phyloP scores from a whole-genome alignment of 2,113 vertebrate genomes.

The Gulo gulo region DNA sequence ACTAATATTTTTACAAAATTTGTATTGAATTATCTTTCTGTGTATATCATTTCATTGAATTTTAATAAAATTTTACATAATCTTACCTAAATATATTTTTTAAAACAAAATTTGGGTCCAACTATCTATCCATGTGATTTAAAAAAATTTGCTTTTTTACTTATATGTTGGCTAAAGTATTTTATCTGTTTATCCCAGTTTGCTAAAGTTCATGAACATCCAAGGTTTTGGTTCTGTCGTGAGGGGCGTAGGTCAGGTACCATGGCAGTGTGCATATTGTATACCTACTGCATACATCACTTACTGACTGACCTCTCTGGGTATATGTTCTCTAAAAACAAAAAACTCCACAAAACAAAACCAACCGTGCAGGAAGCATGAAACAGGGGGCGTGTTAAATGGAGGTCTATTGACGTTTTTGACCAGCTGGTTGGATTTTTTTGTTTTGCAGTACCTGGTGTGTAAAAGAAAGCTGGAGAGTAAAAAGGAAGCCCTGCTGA shows the following conservation, averaged over 20 bases:
- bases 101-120: neutral
- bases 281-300: neutral
- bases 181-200: neutral
- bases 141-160: neutral
- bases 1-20: neutral
- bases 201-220: neutral
- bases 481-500: conserved; percentile 96
- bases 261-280: neutral
- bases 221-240: neutral
- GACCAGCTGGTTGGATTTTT: neutral
- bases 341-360: neutral
- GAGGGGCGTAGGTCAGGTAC: fast-evolving
- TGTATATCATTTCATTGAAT: neutral
- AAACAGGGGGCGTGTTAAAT: fast-evolving
- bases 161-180: neutral
- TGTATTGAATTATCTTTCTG: neutral
- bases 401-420: fast-evolving
- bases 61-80: neutral
- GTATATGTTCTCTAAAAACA: neutral
- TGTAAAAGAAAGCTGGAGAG: conserved; percentile 96
- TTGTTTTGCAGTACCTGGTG: conserved; percentile 89
- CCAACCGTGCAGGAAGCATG: too few species aligned
- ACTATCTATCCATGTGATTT: neutral
- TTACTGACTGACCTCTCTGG: neutral
- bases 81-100: neutral